Percentiles rank a stretch among this genome's conserved stretches.
Conservation (phyloP, 2,113 vertebrate species). For the Arizona elegans region DNA sequence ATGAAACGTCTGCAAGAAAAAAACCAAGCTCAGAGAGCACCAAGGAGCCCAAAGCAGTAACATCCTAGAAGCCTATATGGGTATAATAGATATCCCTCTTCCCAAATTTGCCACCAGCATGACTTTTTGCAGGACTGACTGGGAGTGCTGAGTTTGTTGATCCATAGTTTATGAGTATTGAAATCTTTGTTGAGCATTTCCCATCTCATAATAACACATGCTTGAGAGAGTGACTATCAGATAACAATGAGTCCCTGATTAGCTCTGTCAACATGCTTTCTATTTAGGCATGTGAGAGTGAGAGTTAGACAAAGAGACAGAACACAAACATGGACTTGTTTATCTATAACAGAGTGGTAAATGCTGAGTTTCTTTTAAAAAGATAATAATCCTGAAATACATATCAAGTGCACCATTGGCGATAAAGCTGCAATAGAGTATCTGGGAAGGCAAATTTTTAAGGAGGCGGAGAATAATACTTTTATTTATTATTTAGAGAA, state of each 20-base stretch:
- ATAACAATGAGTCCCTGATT: neutral
- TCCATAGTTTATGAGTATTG: neutral
- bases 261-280: neutral
- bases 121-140: neutral
- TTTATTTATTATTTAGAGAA: neutral
- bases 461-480: neutral
- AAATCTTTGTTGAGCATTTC: neutral
- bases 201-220: neutral
- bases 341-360: neutral
- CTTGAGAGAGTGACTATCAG: neutral
- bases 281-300: neutral
- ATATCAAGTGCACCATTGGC: neutral
- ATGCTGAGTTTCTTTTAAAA: neutral
- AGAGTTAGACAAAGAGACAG: neutral
- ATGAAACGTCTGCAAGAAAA: neutral
- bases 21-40: neutral
- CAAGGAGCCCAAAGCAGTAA: neutral
- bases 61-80: neutral
- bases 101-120: neutral
- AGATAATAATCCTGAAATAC: neutral
- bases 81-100: neutral
- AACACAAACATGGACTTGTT: neutral
- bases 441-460: neutral
- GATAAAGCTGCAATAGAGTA: neutral
- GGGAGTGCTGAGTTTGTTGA: neutral